phyloP scores from a whole-genome alignment of 37 sponge, comb jelly and placozoan species.

The Lycopodina hypogea region DNA sequence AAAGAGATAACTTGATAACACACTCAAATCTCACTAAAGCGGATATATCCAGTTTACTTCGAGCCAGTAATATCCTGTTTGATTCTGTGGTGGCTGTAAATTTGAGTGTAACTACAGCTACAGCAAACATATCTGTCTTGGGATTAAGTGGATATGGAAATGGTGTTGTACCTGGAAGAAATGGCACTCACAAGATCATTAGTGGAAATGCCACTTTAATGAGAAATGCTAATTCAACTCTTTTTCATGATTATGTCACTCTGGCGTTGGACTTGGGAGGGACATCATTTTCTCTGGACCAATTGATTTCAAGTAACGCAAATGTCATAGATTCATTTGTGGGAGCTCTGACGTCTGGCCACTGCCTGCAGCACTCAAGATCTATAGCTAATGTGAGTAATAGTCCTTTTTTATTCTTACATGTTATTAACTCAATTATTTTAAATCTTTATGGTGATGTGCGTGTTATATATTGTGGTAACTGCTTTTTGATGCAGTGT shows the following conservation, averaged over 20 bases:
- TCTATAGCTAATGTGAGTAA: too few relatives aligned
- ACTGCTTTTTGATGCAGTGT: too few relatives aligned
- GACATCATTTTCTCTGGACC: slow-evolving; percentile 13
- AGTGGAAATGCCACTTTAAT: neutral
- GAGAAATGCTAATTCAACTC: slow-evolving; percentile 3
- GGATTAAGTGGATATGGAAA: slow-evolving; percentile 20
- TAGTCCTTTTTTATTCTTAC: too few relatives aligned
- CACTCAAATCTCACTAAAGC: slow-evolving; percentile 11
- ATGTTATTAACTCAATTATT: too few relatives aligned
- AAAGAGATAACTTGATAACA: slow-evolving; percentile 2
- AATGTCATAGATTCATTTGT: slow-evolving; percentile 14
- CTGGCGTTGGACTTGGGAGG: slow-evolving; percentile 34
- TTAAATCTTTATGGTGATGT: too few relatives aligned
- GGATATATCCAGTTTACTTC: slow-evolving; percentile 1
- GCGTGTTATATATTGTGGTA: too few relatives aligned
- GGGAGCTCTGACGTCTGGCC: slow-evolving; percentile 1
- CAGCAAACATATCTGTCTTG: neutral
- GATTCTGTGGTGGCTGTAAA: slow-evolving; percentile 13
- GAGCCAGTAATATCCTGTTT: neutral
- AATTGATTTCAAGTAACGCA: neutral
- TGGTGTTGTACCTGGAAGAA: neutral
- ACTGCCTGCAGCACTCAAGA: neutral
- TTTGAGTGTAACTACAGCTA: neutral
- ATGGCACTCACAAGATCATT: slow-evolving; percentile 1
- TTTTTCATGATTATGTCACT: slow-evolving; percentile 40